Conservation (phyloP, 23 tunicate genomes). For the Ascidia mentula region DNA sequence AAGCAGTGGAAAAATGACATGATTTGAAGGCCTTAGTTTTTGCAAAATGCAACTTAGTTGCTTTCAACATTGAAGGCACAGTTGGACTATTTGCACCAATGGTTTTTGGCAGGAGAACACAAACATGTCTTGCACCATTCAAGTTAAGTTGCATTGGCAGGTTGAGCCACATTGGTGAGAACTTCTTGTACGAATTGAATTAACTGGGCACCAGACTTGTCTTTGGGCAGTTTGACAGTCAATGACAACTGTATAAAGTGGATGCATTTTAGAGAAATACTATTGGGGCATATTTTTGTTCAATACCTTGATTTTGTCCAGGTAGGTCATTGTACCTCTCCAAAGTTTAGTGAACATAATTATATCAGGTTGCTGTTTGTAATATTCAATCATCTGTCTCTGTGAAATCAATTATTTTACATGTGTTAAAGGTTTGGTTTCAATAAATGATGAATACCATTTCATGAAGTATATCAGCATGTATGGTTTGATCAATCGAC, state of each 20-base stretch:
- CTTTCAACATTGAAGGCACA: too few species aligned
- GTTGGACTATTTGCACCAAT: too few species aligned
- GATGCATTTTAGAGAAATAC: neutral
- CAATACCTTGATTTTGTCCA: slow-evolving; percentile 73
- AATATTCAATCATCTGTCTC: slow-evolving; percentile 39
- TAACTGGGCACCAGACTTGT: neutral
- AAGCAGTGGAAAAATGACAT: too few species aligned
- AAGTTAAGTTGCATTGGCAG: too few species aligned
- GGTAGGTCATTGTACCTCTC: slow-evolving; percentile 69
- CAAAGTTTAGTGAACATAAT: slow-evolving; percentile 39
- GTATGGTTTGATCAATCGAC: slow-evolving; percentile 31
- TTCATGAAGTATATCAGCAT: slow-evolving; percentile 42
- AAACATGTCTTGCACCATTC: too few species aligned
- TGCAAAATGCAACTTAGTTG: too few species aligned
- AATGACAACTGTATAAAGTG: neutral
- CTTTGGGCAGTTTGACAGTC: slow-evolving; percentile 8
- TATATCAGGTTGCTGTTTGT: slow-evolving; percentile 47
- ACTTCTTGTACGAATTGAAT: slow-evolving; percentile 12
- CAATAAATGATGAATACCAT: slow-evolving; percentile 11
- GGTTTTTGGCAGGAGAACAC: too few species aligned
- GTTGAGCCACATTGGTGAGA: neutral
- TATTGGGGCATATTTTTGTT: too few species aligned
- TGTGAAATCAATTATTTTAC: neutral
- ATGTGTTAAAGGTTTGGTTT: neutral
- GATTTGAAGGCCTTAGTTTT: too few species aligned